These are phyloP conservation scores for Stenoptilia bipunctidactyla DNA, from an alignment of 2,888 invertebrate genomes.

Conservation along the genomic window DNA sequence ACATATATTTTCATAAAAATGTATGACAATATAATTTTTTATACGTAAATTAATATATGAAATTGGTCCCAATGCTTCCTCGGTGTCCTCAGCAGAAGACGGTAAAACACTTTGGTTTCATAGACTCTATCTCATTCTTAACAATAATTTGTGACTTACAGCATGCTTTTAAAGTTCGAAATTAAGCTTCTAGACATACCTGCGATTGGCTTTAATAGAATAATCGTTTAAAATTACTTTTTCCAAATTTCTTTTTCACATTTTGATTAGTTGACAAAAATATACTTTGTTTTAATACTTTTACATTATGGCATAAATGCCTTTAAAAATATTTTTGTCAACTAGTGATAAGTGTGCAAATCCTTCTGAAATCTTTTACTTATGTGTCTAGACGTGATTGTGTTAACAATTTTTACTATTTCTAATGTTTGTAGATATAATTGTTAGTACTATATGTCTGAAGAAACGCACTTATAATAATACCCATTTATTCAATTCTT, in stretches of 20 bases:
- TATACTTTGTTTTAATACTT: too few relatives aligned
- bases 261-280: conserved; percentile 27
- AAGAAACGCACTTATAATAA: conserved; percentile 9
- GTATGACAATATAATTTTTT: neutral
- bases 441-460: conserved; percentile 51
- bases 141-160: conserved; percentile 61
- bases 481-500: too few relatives aligned
- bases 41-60: conserved; percentile 31
- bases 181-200: conserved; percentile 46
- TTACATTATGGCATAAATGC: neutral
- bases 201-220: conserved; percentile 49
- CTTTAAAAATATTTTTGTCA: neutral
- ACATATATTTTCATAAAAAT: too few relatives aligned
- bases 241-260: conserved; percentile 43
- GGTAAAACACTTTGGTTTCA: conserved; percentile 55
- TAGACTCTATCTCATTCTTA: conserved; percentile 39
- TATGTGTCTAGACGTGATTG: conserved; percentile 61
- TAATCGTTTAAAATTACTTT: conserved; percentile 22
- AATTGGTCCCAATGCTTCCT: conserved; percentile 59
- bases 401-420: conserved; percentile 48
- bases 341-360: neutral
- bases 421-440: conserved; percentile 46
- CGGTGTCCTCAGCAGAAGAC: conserved; percentile 66
- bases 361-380: conserved; percentile 21
- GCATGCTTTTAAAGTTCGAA: conserved; percentile 48